Conservation (phyloP, 1,140 invertebrate genomes). For the Atta colombica region DNA sequence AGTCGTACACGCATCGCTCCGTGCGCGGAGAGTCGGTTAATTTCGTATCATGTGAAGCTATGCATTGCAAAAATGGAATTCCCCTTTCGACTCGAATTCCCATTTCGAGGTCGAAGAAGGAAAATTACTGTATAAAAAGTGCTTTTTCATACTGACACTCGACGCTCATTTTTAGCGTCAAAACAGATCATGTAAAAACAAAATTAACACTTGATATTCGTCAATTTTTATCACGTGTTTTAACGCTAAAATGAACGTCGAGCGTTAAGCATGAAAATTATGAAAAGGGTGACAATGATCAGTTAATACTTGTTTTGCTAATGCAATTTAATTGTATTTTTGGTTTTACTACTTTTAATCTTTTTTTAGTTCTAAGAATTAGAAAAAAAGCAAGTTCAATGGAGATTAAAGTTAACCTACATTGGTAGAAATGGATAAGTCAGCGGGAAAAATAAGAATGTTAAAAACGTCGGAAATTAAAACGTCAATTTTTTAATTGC, state of each 20-base stretch:
- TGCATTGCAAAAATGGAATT: conserved; percentile 23
- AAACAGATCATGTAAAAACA: too few species aligned
- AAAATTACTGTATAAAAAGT: not conserved
- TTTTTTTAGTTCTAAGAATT: too few species aligned
- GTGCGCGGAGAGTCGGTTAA: conserved; percentile 3
- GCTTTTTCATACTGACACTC: too few species aligned
- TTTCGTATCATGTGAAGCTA: conserved; percentile 1
- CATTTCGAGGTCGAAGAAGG: not conserved
- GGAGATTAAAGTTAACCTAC: too few species aligned
- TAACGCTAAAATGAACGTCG: too few species aligned
- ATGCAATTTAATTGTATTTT: too few species aligned
- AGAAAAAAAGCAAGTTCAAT: too few species aligned
- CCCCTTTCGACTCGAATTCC: not conserved
- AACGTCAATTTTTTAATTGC: not conserved
- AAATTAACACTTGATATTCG: too few species aligned
- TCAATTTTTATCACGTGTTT: too few species aligned
- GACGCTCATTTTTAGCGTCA: too few species aligned
- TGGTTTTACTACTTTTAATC: too few species aligned
- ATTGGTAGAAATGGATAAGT: not conserved
- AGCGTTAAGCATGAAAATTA: too few species aligned
- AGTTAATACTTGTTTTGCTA: not conserved
- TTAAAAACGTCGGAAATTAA: not conserved
- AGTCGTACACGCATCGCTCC: conserved; percentile 19
- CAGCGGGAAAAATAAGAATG: not conserved
- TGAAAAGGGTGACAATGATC: not conserved